Evolutionary conservation across 2,113 vertebrate genomes (phyloP), one percentile per base, ranked within the genome.

Genomic region (Hystrix brachyura): DNA sequence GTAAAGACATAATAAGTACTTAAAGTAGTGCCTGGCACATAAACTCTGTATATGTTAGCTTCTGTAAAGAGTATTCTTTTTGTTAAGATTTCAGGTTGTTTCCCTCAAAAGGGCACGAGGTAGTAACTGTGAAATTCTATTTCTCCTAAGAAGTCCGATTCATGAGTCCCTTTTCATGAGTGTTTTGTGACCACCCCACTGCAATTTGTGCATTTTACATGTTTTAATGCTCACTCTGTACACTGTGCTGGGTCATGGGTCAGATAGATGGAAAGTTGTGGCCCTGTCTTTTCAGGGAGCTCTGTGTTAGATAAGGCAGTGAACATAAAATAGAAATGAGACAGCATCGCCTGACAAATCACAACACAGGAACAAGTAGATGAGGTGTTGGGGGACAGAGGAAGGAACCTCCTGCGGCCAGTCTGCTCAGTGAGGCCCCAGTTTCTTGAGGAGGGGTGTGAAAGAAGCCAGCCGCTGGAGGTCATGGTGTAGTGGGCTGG

Each of bases 261-360:
- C 10, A 4, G 17, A 14, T 13, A 14, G 38, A 10, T 57, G 46
- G 18, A 21, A 0, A 2, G 55, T 0, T 19, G 34, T 34, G n/a
- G 46, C 27, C n/a, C 29, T 27, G 53, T 27, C 64, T 9, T 67
- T 32, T 27, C 7, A 7, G n/a, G 53, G 53, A 19, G 17, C 83
- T 82, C 25, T 2, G 57, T 19, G 51, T 43, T 48, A 6, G 53
- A 89, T 51, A 27, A 27, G 12, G 34, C 27, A 48, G 43, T 18
- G 78, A 51, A 19, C 0, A 0, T 7, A 25, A 65, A 46, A 43
- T 14, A 23, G 10, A 46, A 21, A 43, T 12, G 17, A 7, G 2
- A 57, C 76, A 21, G 21, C 10, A 15, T 18, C 4, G n/a, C 21
- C 0, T 9, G 17, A n/a, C 32, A 7, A 18, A 51, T 32, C 4